Evolutionary conservation across 2,113 vertebrate genomes (phyloP).

Genomic region (Excalfactoria chinensis): DNA sequence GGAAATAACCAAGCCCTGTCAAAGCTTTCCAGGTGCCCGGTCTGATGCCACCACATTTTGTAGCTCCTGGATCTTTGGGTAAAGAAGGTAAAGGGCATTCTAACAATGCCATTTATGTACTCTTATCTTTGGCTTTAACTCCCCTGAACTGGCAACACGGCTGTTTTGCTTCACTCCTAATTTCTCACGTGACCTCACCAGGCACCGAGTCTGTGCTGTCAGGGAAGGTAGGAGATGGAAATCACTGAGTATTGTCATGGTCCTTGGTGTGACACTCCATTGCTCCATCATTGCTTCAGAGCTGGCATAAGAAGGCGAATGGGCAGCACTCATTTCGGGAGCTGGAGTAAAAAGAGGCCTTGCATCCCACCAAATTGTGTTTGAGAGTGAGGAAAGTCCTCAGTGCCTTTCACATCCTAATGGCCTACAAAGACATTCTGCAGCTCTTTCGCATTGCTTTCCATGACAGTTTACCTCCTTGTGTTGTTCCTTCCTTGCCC

Average conservation of each 20-base stretch:
- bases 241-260: neutral
- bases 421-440: neutral
- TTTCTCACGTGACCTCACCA: neutral
- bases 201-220: neutral
- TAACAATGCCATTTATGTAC: neutral
- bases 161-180: neutral
- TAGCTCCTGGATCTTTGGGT: neutral
- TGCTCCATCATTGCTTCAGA: neutral
- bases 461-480: neutral
- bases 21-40: neutral
- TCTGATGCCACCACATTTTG: neutral
- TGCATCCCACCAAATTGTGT: neutral
- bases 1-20: neutral
- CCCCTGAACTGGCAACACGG: neutral
- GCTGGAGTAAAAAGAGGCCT: accelerated
- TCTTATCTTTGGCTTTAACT: neutral
- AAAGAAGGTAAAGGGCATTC: neutral
- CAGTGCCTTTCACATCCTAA: neutral
- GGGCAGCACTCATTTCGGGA: accelerated
- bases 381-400: neutral
- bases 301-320: neutral
- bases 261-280: neutral
- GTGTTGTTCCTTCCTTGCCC: neutral
- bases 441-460: neutral
- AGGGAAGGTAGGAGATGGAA: neutral